phyloP scores from a whole-genome alignment of 2,797 vertebrate species.

The Xenentodon cancila region DNA sequence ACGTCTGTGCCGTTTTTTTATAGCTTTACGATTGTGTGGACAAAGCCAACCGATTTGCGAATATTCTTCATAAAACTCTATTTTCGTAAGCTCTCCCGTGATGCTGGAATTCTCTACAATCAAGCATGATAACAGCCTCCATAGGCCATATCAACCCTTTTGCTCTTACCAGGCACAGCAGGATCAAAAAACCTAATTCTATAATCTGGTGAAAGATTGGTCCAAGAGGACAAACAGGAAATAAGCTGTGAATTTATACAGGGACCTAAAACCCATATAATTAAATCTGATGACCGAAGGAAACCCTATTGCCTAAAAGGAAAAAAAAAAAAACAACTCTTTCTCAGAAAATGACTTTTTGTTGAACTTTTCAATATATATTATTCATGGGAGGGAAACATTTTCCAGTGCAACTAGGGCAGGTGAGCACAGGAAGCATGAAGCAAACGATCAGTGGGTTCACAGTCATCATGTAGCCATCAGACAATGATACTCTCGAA shows the following conservation, averaged over 20 bases:
- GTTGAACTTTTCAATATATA: slow-evolving; percentile 30
- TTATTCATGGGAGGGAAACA: slow-evolving; percentile 23
- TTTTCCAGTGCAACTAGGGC: slow-evolving; percentile 35
- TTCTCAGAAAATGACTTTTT: slow-evolving; percentile 47
- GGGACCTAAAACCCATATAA: slow-evolving; percentile 65
- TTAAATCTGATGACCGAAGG: slow-evolving; percentile 72
- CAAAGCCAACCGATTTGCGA: slow-evolving; percentile 42
- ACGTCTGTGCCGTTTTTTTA: slow-evolving; percentile 29
- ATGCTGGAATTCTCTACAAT: slow-evolving; percentile 66
- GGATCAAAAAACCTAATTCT: slow-evolving; percentile 69
- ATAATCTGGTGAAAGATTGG: slow-evolving; percentile 73
- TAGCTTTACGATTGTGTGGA: slow-evolving; percentile 7
- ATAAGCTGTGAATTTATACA: slow-evolving; percentile 68
- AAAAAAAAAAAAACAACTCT: slow-evolving; percentile 38
- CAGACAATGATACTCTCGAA: slow-evolving; percentile 21
- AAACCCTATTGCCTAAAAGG: slow-evolving; percentile 48
- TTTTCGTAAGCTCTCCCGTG: slow-evolving; percentile 60
- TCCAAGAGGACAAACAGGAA: slow-evolving; percentile 70
- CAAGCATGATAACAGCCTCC: slow-evolving; percentile 62
- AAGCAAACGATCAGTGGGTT: slow-evolving; percentile 35
- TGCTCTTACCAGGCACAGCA: slow-evolving; percentile 57
- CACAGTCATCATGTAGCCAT: slow-evolving; percentile 15
- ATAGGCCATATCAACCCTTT: slow-evolving; percentile 59
- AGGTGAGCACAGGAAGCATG: slow-evolving; percentile 23
- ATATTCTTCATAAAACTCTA: slow-evolving; percentile 47